These are phyloP conservation scores for Colius striatus DNA, from an alignment of 2,113 vertebrate species.

Conservation along the genomic window DNA sequence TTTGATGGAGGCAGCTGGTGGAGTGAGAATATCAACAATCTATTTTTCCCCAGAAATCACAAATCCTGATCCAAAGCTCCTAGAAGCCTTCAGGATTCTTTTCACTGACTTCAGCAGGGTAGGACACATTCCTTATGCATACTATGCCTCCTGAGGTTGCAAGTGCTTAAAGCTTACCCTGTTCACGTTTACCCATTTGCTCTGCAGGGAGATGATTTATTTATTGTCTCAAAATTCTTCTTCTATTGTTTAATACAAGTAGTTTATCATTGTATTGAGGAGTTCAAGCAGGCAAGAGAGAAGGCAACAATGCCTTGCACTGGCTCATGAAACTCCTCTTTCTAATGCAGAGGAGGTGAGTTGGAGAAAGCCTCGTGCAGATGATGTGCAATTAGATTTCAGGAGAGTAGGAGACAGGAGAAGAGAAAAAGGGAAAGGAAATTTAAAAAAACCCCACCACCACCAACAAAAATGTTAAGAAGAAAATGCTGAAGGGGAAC, in stretches of 20 bases:
- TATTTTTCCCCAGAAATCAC: not conserved
- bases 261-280: conserved; percentile 66
- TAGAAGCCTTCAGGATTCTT: not conserved
- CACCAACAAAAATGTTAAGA: no score
- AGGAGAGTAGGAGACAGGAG: not conserved
- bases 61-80: not conserved
- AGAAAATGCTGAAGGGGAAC: not conserved
- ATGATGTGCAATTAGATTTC: not conserved
- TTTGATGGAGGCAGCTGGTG: not conserved
- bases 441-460: no score
- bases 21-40: not conserved
- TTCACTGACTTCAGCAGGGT: not conserved
- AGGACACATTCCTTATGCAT: not conserved
- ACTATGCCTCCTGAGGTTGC: conserved; percentile 17
- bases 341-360: conserved; percentile 11
- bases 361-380: not conserved
- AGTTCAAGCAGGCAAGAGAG: conserved; percentile 44
- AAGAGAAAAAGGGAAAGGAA: not conserved
- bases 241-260: conserved; percentile 47
- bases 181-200: not conserved
- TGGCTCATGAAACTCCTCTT: not conserved
- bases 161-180: conserved; percentile 1
- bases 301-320: conserved; percentile 25
- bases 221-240: conserved; percentile 42
- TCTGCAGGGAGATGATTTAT: conserved; percentile 34